These are phyloP conservation scores for Hyposoter didymator DNA, from an alignment of 2,888 invertebrate genomes.

Conservation along the genomic window DNA sequence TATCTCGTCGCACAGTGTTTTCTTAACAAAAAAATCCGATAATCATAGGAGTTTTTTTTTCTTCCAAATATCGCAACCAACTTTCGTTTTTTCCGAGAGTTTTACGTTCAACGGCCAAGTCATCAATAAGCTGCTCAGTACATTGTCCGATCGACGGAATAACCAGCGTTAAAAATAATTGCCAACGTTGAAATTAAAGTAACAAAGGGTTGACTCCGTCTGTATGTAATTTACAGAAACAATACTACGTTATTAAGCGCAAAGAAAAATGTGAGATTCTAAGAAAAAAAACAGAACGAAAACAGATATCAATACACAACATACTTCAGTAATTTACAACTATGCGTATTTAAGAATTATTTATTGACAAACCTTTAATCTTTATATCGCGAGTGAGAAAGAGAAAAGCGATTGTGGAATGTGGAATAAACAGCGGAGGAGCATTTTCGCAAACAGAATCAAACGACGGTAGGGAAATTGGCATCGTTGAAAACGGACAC, in stretches of 20 bases:
- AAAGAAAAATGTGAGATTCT: constrained; percentile 55
- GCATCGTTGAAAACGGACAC: background rate
- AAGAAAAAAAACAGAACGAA: constrained; percentile 18
- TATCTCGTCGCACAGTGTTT: background rate
- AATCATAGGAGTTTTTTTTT: background rate
- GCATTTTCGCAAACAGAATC: constrained; percentile 54
- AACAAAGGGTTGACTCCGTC: constrained; percentile 29
- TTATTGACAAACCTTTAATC: constrained; percentile 57
- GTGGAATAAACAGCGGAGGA: constrained; percentile 49
- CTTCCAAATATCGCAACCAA: background rate
- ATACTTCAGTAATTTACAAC: constrained; percentile 49
- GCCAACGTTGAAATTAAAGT: constrained; percentile 4
- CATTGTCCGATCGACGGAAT: constrained; percentile 13
- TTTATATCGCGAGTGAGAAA: constrained; percentile 48
- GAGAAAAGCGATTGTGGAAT: constrained; percentile 51
- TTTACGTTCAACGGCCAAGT: background rate
- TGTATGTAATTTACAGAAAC: constrained; percentile 42
- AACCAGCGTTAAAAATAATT: background rate
- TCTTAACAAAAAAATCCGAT: background rate
- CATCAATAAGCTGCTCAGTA: constrained; percentile 4
- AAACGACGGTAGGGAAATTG: constrained; percentile 57
- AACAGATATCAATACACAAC: constrained; percentile 41
- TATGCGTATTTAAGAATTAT: constrained; percentile 61
- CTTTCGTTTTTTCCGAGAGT: background rate
- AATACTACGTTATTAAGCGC: constrained; percentile 28